Conservation (phyloP, 2,888 invertebrate genomes). For the Macaria liturata region DNA sequence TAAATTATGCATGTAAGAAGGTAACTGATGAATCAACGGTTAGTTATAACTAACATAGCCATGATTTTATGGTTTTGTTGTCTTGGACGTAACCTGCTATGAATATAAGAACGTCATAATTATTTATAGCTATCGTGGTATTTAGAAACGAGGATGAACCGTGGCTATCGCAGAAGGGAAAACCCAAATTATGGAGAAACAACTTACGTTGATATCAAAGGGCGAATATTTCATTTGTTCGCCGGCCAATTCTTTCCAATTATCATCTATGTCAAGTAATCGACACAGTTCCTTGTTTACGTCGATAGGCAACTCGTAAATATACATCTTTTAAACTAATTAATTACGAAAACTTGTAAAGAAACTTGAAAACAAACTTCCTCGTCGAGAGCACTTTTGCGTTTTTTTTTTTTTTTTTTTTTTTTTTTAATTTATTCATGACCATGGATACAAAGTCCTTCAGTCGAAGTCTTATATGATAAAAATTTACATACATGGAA, state of each 20-base stretch:
- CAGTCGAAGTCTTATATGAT: too few species aligned
- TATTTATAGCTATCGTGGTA: not conserved
- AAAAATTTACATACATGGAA: too few species aligned
- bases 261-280: slow-evolving; percentile 89
- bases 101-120: not conserved
- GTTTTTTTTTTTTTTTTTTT: too few species aligned
- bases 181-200: slow-evolving; percentile 34
- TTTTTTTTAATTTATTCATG: too few species aligned
- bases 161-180: slow-evolving; percentile 40
- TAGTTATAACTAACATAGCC: too few species aligned
- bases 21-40: too few species aligned
- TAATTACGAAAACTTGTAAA: not conserved
- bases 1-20: too few species aligned
- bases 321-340: slow-evolving; percentile 68
- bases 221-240: slow-evolving; percentile 86
- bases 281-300: slow-evolving; percentile 88
- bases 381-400: not conserved
- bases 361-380: not conserved
- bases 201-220: slow-evolving; percentile 81
- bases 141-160: slow-evolving; percentile 16
- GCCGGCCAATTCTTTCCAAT: slow-evolving; percentile 91
- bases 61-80: too few species aligned
- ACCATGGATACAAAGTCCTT: too few species aligned
- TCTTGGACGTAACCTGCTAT: not conserved
- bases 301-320: slow-evolving; percentile 89